phyloP scores from a whole-genome alignment of 2,797 vertebrate genomes.

The Sebastes iracundus region DNA sequence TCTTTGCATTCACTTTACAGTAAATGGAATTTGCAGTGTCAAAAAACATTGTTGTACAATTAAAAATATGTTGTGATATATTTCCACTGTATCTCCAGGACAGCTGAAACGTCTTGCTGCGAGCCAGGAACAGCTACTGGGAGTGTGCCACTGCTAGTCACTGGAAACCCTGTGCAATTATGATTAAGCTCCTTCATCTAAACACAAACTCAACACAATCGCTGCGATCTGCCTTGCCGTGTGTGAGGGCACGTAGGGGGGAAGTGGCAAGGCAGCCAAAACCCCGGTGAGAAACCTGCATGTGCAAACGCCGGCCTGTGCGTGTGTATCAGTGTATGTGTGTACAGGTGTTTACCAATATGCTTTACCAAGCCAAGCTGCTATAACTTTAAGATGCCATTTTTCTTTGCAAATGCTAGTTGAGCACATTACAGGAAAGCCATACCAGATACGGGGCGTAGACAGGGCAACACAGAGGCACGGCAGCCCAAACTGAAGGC shows the following conservation, averaged over 20 bases:
- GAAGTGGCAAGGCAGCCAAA: constrained; percentile 41
- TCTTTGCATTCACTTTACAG: not conserved
- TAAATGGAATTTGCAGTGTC: not conserved
- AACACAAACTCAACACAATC: constrained; percentile 71
- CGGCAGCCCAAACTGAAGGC: constrained; percentile 42
- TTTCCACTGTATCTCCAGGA: not conserved
- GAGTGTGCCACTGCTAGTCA: constrained; percentile 27
- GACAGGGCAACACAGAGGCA: constrained; percentile 33
- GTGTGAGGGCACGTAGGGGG: constrained; percentile 66
- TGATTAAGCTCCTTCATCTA: constrained; percentile 66
- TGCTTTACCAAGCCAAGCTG: constrained; percentile 4
- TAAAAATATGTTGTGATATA: not conserved
- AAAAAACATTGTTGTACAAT: not conserved
- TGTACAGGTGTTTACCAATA: constrained; percentile 13
- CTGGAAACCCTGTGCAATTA: constrained; percentile 55
- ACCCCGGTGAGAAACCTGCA: constrained; percentile 39
- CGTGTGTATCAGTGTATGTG: not conserved
- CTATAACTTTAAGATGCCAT: constrained; percentile 1
- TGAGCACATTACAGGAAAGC: not conserved
- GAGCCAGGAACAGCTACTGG: constrained; percentile 9
- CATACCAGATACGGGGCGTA: constrained; percentile 30
- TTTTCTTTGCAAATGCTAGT: constrained; percentile 15
- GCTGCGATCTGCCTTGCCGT: constrained; percentile 60
- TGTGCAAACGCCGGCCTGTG: constrained; percentile 2
- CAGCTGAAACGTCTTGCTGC: not conserved